Evolutionary conservation across 2,888 invertebrate species (phyloP), one percentile per base, ranked within the genome.

Genomic region (Tenthredo amoena): DNA sequence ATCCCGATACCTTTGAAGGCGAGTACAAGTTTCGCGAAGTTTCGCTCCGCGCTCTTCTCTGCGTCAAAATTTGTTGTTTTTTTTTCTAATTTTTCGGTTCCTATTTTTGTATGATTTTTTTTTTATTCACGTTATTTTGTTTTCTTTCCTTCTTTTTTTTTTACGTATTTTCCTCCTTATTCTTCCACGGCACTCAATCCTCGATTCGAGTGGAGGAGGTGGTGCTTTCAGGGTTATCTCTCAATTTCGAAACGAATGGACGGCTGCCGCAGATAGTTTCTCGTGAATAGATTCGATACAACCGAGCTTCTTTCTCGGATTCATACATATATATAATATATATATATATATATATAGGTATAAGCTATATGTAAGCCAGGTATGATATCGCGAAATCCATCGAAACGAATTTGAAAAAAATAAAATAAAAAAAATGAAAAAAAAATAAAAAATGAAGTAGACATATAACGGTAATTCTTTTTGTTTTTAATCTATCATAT

Each of bases 161-260:
- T 47, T 47, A 0, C 4, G n/a, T 55, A n/a, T 7, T 55, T 55
- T 7, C 7, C 7, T n/a, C 6, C 1, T 18, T 2, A 18, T 18
- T 55, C n/a, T 55, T 55, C 7, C 55, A 55, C 7, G 55, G 55
- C 55, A n/a, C 55, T 55, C 55, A 55, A 55, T 55, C n/a, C 55
- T 55, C n/a, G n/a, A n/a, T 55, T 55, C n/a, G 6, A 55, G n/a
- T 55, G 55, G 55, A 12, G 12, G 55, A n/a, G 6, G n/a, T n/a
- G 50, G 50, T 50, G 55, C 55, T 55, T 55, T 55, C 55, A 55
- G 55, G n/a, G 55, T 55, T 55, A 55, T 55, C 55, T 55, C 55
- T 55, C 55, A 55, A 55, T 55, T 55, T n/a, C 55, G 55, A 55
- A 55, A 55, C 55, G 55, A 55, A 55, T 55, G 55, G 55, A 55